Conservation (phyloP, 2,888 invertebrate genomes). For the Napeogenes inachia region DNA sequence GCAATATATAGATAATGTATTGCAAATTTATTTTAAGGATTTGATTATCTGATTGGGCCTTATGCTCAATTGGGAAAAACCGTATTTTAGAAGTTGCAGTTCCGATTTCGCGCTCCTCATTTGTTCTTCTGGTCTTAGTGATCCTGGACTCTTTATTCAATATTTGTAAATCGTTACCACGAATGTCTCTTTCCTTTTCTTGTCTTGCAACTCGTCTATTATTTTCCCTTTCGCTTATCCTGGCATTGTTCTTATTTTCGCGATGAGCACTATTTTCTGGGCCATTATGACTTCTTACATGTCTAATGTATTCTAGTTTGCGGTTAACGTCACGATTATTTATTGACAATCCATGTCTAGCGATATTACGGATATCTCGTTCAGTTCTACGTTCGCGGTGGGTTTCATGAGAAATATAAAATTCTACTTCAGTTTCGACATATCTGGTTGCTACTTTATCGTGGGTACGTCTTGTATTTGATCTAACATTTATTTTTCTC, state of each 20-base stretch:
- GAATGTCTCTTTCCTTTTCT: neutral
- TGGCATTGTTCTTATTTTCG: too few relatives aligned
- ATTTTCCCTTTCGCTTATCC: neutral
- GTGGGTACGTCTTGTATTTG: neutral
- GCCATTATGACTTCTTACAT: neutral
- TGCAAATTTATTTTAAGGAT: slow-evolving; percentile 44
- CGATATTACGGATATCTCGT: neutral
- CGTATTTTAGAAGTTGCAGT: neutral
- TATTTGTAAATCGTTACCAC: neutral
- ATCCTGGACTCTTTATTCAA: neutral
- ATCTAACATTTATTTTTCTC: neutral
- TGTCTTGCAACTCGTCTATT: neutral
- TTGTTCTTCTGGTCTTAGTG: neutral
- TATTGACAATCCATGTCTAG: neutral
- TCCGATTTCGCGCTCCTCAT: neutral
- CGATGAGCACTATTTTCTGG: too few relatives aligned
- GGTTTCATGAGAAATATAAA: neutral
- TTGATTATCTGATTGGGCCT: neutral
- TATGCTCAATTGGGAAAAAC: neutral
- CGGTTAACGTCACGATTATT: neutral
- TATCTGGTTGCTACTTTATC: neutral
- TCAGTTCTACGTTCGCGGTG: neutral
- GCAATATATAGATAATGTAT: slow-evolving; percentile 55
- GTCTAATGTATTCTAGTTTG: neutral
- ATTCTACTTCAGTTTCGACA: neutral